Percentiles rank a stretch among this genome's conserved stretches.
Conservation (phyloP, 2,888 invertebrate species). For the Melinopterus prodromus region DNA sequence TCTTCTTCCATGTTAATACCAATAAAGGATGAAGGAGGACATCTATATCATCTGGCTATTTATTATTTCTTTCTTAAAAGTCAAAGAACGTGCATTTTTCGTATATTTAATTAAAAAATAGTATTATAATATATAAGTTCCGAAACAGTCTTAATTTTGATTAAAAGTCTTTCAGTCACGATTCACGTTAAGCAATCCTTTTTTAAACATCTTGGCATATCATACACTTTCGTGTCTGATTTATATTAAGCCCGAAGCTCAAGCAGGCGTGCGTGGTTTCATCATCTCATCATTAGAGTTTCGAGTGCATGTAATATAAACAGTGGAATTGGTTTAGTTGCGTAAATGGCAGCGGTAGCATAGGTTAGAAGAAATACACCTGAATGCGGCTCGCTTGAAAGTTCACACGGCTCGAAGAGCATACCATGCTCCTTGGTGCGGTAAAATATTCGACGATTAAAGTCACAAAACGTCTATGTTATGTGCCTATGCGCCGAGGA, state of each 20-base stretch:
- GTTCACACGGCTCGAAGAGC: conserved; percentile 16
- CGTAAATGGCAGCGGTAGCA: neutral
- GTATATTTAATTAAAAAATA: too few relatives aligned
- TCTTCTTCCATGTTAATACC: too few relatives aligned
- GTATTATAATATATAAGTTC: too few relatives aligned
- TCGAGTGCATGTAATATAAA: neutral
- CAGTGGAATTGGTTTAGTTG: neutral
- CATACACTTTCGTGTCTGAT: neutral
- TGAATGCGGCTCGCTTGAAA: neutral
- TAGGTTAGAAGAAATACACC: neutral
- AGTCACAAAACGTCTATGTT: neutral
- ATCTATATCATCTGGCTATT: too few relatives aligned
- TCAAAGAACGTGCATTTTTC: too few relatives aligned
- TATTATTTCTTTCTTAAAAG: too few relatives aligned
- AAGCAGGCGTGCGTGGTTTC: neutral
- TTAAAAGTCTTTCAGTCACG: neutral
- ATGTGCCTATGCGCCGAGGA: neutral
- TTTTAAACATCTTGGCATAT: neutral
- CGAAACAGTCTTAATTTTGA: neutral
- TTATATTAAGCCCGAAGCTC: neutral
- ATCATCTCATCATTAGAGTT: neutral
- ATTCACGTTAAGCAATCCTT: neutral
- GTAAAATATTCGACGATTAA: neutral
- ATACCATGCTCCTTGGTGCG: conserved; percentile 6
- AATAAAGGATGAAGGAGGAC: too few relatives aligned